Evolutionary conservation across 2,888 invertebrate genomes (phyloP), one percentile per base, ranked within the genome.

Genomic region (Eristalis arbustorum): DNA sequence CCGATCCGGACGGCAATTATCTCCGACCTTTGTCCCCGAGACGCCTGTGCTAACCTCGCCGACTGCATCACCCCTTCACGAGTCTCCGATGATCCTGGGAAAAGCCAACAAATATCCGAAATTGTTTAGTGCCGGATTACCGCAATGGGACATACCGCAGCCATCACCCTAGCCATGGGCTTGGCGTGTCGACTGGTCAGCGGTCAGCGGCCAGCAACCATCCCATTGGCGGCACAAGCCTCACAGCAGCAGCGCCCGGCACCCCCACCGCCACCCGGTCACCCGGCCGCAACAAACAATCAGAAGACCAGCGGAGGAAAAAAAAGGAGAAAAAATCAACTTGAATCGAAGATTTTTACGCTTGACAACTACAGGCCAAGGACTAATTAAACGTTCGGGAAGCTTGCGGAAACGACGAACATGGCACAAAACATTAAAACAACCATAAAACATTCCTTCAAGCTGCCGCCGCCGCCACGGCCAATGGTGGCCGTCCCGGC

Each of bases 401-500:
- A 80, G 84, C 84, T 88, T 88, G 88, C 88, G 88, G 88, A 88
- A 88, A 88, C 84, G 73, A 79, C 83, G 62, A 87, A 83, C 88
- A 88, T 88, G 88, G 84, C 88, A 88, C 80, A 75, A 84, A 84
- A 88, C 88, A 88, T 88, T 88, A 76, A 88, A 80, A 88, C 84
- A 88, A 76, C 88, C 88, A 88, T 88, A 80, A 88, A 88, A 84
- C 88, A 88, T 88, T 88, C 84, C 88, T 88, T 84, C 79, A 79
- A 83, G 74, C 83, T 78, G 87, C 82, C 68, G 82, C 71, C 71
- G 25, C 66, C 49, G 37, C 28, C 67, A 69, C 66, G 13, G 28
- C 18, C 59, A 62, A 73, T 75, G 18, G 42, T 56, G 37, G 79
- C 28, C 31, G 49, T 72, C 76, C 37, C 67, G 40, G 71, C 62